Conservation (phyloP, 2,888 invertebrate species). For the Venusia cambrica region DNA sequence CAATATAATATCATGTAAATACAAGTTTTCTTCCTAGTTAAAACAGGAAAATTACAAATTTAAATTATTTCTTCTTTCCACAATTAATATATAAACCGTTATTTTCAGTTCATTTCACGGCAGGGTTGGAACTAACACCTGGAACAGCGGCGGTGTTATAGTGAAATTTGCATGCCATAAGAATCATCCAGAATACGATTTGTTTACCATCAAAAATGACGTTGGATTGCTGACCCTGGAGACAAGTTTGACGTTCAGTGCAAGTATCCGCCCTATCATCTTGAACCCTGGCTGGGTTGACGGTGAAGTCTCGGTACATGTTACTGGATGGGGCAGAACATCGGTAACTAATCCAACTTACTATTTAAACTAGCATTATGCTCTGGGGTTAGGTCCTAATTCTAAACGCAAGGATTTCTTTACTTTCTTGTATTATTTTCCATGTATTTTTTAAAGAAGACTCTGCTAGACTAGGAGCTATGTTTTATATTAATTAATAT, state of each 20-base stretch:
- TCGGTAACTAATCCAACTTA: constrained; percentile 43
- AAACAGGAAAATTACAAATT: no score
- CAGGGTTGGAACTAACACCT: constrained; percentile 37
- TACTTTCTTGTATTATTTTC: no score
- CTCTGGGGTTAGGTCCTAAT: no score
- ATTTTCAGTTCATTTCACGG: constrained; percentile 33
- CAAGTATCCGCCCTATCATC: constrained; percentile 18
- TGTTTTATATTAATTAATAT: no score
- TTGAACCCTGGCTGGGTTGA: constrained; percentile 32
- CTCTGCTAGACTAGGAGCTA: no score
- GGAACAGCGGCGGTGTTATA: constrained; percentile 28
- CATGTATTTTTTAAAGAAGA: no score
- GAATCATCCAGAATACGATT: constrained; percentile 40
- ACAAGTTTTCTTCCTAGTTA: no score
- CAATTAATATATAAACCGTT: neutral
- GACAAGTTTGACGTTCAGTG: constrained; percentile 7
- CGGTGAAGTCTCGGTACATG: constrained; percentile 32
- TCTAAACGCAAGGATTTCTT: no score
- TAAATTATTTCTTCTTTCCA: no score
- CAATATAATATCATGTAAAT: no score
- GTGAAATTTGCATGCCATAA: constrained; percentile 28
- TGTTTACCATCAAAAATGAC: constrained; percentile 38
- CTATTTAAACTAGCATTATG: no score
- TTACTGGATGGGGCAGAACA: constrained; percentile 56
- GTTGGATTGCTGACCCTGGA: constrained; percentile 32